Conservation (phyloP, 2,888 invertebrate species). For the Entomobrya proxima region DNA sequence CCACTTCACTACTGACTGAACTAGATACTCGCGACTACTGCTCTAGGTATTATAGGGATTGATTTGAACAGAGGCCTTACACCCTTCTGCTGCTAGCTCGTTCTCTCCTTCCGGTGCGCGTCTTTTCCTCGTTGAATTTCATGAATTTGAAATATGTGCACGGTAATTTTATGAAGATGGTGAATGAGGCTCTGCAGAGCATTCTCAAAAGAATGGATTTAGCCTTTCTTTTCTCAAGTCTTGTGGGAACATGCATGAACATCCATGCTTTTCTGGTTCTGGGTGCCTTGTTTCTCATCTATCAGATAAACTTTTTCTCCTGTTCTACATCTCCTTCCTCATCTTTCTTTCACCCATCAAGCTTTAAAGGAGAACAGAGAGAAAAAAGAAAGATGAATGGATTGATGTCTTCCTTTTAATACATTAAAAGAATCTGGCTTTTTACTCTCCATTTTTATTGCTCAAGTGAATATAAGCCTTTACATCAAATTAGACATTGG, state of each 20-base stretch:
- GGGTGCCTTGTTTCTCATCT: background rate
- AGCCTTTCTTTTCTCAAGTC: background rate
- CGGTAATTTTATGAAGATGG: slow-evolving; percentile 21
- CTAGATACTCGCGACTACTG: background rate
- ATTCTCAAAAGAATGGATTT: slow-evolving; percentile 8
- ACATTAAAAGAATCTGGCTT: slow-evolving; percentile 35
- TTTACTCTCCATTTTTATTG: slow-evolving; percentile 10
- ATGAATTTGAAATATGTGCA: slow-evolving; percentile 7
- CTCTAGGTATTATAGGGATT: background rate
- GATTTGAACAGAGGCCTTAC: slow-evolving; percentile 7
- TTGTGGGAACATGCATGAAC: background rate
- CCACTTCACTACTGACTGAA: too few species aligned
- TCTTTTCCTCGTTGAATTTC: slow-evolving; percentile 20
- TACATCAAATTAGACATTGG: slow-evolving; percentile 37
- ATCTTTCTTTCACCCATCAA: background rate
- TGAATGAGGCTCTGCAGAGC: background rate
- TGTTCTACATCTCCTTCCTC: background rate
- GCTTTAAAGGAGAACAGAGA: background rate
- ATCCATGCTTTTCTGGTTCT: background rate
- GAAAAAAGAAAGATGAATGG: slow-evolving; percentile 26
- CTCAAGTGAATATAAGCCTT: slow-evolving; percentile 25
- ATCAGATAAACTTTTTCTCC: slow-evolving; percentile 22
- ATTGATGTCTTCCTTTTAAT: slow-evolving; percentile 46
- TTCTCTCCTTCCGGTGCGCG: background rate
- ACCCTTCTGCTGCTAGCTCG: background rate